Base-by-base conservation (phyloP, 2,888 invertebrate genomes). In the Heliconius hortense region DNA sequence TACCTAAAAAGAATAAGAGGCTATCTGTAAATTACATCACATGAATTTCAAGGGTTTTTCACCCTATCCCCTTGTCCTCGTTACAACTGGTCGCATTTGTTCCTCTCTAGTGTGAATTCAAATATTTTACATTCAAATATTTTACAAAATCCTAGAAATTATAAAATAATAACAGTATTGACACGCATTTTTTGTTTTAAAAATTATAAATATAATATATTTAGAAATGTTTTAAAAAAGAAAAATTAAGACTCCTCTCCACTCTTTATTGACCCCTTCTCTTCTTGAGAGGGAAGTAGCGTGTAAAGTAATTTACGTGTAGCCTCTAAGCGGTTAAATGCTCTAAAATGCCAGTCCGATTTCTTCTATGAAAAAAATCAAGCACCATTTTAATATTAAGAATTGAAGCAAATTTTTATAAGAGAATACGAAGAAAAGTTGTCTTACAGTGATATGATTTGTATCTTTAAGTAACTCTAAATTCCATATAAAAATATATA, bases 341-440 rank as follows among this genome's bases (percentile, higher is more conserved):
- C 92, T 88, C 89, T 90, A 91, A 91, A 92, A 93, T 93, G 92
- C 92, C 89, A 90, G 83, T 83, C 82, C 82, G 82, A 84, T 85
- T 82, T 63, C 71, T 80, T 64, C 79, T 26, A 81, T 76, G 83
- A 83, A 86, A 84, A 83, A 83, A 86, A 84, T 84, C 78, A 86
- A 91, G 92, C 93, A 92, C 93, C 91, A 86, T 84, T 81, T 78
- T 77, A 82, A 74, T 78, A 73, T 62, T 21, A 74, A 59, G 53
- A 72, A 79, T 72, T 62, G 66, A 77, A 77, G 35, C 53, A 56
- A 53, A 21, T 1, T 8, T 62, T 48, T 48, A 11, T 24, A 73
- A 70, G 72, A 73, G 24, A 72, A 71, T 67, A 67, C 59, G 73
- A 77, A 78, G 76, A 72, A 77, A 68, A 39, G 21, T 62, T 74